A percentile compares a stretch with the other conserved stretches of the same genome.
Conservation (phyloP, 2,797 vertebrate species). For the Onychomys leucogaster region DNA sequence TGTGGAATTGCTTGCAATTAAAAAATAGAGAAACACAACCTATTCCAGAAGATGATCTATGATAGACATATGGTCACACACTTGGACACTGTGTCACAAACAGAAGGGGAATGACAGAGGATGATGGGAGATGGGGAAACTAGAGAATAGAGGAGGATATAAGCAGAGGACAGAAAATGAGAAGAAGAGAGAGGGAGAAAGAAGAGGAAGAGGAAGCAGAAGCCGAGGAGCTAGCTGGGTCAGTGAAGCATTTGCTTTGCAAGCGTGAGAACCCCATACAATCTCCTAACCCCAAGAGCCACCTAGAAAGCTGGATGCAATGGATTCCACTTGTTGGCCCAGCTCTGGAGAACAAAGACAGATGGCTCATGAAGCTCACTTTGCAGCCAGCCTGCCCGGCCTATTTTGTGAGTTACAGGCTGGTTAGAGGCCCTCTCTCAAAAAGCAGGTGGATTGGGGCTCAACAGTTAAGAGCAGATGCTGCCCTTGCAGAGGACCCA, state of each 20-base stretch:
- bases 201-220: background rate
- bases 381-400: background rate
- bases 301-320: background rate
- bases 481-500: background rate
- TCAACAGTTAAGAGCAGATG: background rate
- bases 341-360: background rate
- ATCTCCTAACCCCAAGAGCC: too few species aligned
- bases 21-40: slow-evolving; percentile 42
- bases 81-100: slow-evolving; percentile 6
- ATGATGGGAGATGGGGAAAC: background rate
- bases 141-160: background rate
- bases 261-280: background rate
- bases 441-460: background rate
- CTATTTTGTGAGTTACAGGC: background rate
- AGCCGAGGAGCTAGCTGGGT: background rate
- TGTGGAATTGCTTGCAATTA: slow-evolving; percentile 21
- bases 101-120: background rate
- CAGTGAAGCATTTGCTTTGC: background rate
- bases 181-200: background rate
- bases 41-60: slow-evolving; percentile 41
- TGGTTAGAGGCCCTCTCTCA: background rate
- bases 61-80: background rate
- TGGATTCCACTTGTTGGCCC: background rate
- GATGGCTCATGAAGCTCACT: background rate
- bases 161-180: background rate